phyloP scores from a whole-genome alignment of 2,113 vertebrate genomes.

The Panthera uncia region DNA sequence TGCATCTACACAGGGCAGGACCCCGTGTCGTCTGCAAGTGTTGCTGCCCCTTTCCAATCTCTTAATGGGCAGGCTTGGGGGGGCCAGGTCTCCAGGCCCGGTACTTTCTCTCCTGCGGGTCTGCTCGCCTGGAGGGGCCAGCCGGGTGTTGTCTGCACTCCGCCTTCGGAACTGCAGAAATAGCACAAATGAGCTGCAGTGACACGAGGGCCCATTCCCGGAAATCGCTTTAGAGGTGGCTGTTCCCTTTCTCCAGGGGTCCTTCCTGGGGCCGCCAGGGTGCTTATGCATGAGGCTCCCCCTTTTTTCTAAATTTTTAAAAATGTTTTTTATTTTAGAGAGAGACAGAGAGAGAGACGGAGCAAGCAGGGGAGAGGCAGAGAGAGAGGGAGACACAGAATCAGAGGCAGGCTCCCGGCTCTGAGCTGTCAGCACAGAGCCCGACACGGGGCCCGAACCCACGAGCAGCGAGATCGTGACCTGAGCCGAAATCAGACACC shows the following conservation, averaged over 20 bases:
- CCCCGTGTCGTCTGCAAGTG: background rate
- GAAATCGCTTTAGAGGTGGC: too few relatives aligned
- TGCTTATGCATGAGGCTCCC: rapidly evolving
- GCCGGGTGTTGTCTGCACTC: background rate
- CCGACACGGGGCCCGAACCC: rapidly evolving
- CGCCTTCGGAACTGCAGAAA: rapidly evolving
- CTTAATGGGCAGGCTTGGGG: background rate
- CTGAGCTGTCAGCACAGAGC: too few relatives aligned
- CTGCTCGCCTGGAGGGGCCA: too few relatives aligned
- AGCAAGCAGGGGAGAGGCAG: too few relatives aligned
- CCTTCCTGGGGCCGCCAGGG: background rate
- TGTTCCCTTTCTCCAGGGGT: background rate
- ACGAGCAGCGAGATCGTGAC: too few relatives aligned
- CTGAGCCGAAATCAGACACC: too few relatives aligned
- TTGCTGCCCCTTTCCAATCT: rapidly evolving
- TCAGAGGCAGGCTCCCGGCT: too few relatives aligned
- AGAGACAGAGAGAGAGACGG: too few relatives aligned
- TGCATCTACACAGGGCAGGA: too few relatives aligned
- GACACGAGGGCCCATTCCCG: background rate
- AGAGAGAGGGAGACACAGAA: too few relatives aligned
- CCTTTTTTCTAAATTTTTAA: too few relatives aligned
- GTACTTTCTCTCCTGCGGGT: background rate
- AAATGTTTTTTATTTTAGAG: too few relatives aligned
- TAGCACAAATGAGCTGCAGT: rapidly evolving
- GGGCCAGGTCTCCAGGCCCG: background rate